Evolutionary conservation across 2,113 vertebrate species (phyloP).

Genomic region (Verasper variegatus): DNA sequence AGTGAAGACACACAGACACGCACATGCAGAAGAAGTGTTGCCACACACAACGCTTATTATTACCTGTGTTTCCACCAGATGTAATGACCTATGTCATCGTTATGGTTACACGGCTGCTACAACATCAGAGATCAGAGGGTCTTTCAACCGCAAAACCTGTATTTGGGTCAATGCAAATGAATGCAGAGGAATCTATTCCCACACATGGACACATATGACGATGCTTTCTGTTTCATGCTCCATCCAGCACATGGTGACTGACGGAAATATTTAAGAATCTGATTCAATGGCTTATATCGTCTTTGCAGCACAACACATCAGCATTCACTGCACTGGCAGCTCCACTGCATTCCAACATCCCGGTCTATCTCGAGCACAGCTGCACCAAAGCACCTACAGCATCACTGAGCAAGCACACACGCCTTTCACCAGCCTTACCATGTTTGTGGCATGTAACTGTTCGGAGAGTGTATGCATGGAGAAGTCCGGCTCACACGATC

Average conservation of each 20-base stretch:
- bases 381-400: constrained; percentile 73
- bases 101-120: constrained; percentile 54
- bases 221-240: constrained; percentile 16
- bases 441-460: constrained; percentile 78
- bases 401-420: constrained; percentile 42
- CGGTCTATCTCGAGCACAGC: constrained; percentile 70
- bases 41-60: constrained; percentile 22
- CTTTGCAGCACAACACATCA: constrained; percentile 77
- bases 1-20: constrained; percentile 36
- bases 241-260: not conserved
- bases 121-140: constrained; percentile 57
- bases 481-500: constrained; percentile 74
- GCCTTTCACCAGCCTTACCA: constrained; percentile 72
- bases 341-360: constrained; percentile 80
- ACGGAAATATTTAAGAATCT: constrained; percentile 35
- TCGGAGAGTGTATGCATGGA: constrained; percentile 80
- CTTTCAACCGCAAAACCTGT: constrained; percentile 58
- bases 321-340: constrained; percentile 78
- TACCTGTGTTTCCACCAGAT: constrained; percentile 44
- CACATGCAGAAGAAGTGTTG: constrained; percentile 22
- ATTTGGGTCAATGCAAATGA: constrained; percentile 78
- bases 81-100: constrained; percentile 55
- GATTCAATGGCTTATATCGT: constrained; percentile 61
- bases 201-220: constrained; percentile 10
- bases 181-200: constrained; percentile 61